phyloP scores from a whole-genome alignment of 2,888 invertebrate genomes.

The Trissoscelio sp. region DNA sequence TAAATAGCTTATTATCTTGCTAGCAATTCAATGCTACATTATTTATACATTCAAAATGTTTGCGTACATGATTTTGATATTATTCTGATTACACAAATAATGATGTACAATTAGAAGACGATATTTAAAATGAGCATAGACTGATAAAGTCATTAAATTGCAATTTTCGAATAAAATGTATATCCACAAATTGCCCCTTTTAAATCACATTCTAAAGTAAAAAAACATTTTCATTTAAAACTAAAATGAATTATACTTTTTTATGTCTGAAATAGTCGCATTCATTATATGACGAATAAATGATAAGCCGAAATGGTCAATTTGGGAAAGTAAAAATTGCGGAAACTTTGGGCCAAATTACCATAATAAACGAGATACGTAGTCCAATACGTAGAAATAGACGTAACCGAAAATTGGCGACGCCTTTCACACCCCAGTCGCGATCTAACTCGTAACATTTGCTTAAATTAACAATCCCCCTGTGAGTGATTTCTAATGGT shows the following conservation, averaged over 20 bases:
- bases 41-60: conserved; percentile 8
- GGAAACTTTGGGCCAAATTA: background rate
- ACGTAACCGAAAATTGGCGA: conserved; percentile 14
- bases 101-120: background rate
- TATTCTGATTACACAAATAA: background rate
- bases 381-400: background rate
- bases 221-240: no score
- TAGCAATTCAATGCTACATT: background rate
- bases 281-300: background rate
- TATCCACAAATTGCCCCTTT: no score
- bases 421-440: conserved; percentile 10
- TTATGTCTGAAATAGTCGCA: no score
- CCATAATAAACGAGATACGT: conserved; percentile 13
- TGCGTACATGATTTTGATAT: conserved; percentile 4
- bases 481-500: conserved; percentile 40
- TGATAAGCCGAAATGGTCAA: background rate
- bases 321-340: no score
- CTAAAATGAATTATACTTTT: no score
- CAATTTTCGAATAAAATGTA: no score
- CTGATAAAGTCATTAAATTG: background rate
- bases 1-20: conserved; percentile 21
- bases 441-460: background rate
- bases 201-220: no score
- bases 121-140: background rate
- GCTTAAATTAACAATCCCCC: conserved; percentile 40